Percentiles rank a stretch among this genome's conserved stretches.
phyloP scores from a whole-genome alignment of 92 coral and sea anemone genomes.

The Zoanthus sociatus region DNA sequence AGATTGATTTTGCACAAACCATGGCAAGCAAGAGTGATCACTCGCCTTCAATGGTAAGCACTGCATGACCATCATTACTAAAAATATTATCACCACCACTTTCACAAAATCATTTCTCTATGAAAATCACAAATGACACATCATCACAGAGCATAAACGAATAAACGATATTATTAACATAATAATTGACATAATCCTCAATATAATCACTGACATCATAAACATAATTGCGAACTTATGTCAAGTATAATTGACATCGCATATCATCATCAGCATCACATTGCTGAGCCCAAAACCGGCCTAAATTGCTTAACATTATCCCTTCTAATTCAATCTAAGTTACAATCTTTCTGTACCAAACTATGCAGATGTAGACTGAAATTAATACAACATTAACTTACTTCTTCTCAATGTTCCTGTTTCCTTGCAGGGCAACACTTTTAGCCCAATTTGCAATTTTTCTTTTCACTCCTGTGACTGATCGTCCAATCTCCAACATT shows the following conservation, averaged over 20 bases:
- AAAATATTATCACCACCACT: neutral
- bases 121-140: too few relatives aligned
- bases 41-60: too few relatives aligned
- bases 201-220: neutral
- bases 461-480: slow-evolving; percentile 86
- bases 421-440: slow-evolving; percentile 82
- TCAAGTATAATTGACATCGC: too few relatives aligned
- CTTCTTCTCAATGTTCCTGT: slow-evolving; percentile 90
- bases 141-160: too few relatives aligned
- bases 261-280: neutral
- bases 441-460: slow-evolving; percentile 93
- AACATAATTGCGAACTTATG: too few relatives aligned
- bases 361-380: neutral
- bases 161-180: neutral
- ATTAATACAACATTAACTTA: slow-evolving; percentile 42
- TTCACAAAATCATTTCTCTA: neutral
- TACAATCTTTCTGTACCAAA: neutral
- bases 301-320: neutral
- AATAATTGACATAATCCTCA: neutral
- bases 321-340: neutral
- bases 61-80: neutral
- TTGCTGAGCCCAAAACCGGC: neutral
- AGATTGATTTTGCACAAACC: too few relatives aligned
- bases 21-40: too few relatives aligned
- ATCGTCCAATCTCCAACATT: slow-evolving; percentile 76